phyloP scores from a whole-genome alignment of 1,140 invertebrate species.

The Drosophila nebulosa region DNA sequence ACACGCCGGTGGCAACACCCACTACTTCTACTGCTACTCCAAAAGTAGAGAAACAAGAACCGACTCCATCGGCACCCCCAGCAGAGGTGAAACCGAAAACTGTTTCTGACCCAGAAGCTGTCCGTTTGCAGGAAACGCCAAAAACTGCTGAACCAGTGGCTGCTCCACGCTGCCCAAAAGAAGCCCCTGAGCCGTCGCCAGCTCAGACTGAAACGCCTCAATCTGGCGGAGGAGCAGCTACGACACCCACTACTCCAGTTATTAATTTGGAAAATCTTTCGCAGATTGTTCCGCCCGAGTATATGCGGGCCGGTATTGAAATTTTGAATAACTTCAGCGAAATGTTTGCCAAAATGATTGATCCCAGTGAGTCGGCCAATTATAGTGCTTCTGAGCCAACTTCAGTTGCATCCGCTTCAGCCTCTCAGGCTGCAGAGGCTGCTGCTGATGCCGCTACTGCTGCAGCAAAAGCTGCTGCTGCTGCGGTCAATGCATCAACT shows the following conservation, averaged over 20 bases:
- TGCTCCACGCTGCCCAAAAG: constrained; percentile 32
- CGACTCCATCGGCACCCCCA: not conserved
- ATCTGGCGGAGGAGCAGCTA: not conserved
- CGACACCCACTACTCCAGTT: constrained; percentile 46
- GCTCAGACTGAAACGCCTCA: not conserved
- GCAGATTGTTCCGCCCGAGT: constrained; percentile 69
- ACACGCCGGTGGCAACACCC: constrained; percentile 13
- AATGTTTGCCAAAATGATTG: constrained; percentile 79
- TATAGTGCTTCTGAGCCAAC: constrained; percentile 8
- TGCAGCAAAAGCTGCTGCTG: constrained; percentile 15
- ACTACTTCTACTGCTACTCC: not conserved
- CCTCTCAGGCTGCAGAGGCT: constrained; percentile 8
- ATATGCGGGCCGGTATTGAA: constrained; percentile 70
- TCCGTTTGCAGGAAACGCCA: not conserved
- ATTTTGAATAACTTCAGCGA: constrained; percentile 75
- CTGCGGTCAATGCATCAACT: not conserved
- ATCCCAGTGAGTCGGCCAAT: constrained; percentile 46
- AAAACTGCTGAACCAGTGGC: constrained; percentile 30
- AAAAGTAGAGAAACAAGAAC: constrained; percentile 8
- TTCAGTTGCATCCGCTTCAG: constrained; percentile 5
- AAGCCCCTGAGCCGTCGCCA: not conserved
- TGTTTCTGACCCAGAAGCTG: constrained; percentile 3
- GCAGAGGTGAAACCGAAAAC: not conserved
- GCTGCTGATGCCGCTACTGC: constrained; percentile 16
- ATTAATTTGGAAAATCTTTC: constrained; percentile 56